phyloP scores from a whole-genome alignment of 2,113 vertebrate species.

The Cinclus mexicanus region DNA sequence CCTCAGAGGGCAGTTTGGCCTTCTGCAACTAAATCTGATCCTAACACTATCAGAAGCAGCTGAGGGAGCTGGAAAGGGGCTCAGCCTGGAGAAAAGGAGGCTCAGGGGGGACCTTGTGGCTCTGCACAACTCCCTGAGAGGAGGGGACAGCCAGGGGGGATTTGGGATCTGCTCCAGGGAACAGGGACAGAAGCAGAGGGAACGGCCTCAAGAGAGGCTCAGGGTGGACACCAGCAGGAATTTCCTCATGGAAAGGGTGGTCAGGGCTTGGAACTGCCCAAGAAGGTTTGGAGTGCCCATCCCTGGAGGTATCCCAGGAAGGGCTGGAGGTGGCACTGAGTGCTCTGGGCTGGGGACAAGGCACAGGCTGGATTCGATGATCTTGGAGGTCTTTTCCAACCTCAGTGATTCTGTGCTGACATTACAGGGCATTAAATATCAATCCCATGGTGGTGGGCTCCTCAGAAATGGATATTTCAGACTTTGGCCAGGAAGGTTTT shows the following conservation, averaged over 20 bases:
- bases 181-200: background rate
- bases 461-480: background rate
- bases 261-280: fast-evolving
- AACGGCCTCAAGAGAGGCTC: background rate
- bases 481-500: fast-evolving
- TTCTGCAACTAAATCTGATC: background rate
- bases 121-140: background rate
- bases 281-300: background rate
- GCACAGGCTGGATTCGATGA: background rate
- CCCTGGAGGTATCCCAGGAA: background rate
- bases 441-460: fast-evolving
- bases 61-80: background rate
- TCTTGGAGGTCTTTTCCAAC: background rate
- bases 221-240: background rate
- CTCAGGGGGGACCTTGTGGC: background rate
- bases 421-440: background rate
- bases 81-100: background rate
- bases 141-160: background rate
- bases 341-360: background rate
- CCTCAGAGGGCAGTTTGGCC: background rate
- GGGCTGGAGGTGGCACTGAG: background rate
- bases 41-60: fast-evolving
- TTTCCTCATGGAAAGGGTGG: fast-evolving
- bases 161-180: background rate
- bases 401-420: background rate